A percentile compares a stretch with the other conserved stretches of the same genome.
These are phyloP conservation scores for Diachasmimorpha longicaudata DNA, from an alignment of 1,140 invertebrate genomes.

Conservation along the genomic window DNA sequence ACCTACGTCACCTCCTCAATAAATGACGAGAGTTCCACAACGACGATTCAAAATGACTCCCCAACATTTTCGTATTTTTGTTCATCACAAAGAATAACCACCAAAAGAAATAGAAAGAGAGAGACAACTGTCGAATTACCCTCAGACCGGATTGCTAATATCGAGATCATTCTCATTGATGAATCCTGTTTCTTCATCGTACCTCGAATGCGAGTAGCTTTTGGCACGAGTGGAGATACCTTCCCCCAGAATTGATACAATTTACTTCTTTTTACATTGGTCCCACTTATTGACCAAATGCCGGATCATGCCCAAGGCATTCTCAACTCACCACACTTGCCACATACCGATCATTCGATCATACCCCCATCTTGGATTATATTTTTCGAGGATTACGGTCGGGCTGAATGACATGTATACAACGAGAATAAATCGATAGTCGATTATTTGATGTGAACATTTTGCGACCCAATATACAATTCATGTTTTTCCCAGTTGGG, in stretches of 20 bases:
- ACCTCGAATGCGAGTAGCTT: slow-evolving; percentile 3
- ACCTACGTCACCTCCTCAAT: not conserved
- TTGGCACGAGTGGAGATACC: not conserved
- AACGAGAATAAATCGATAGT: too few species aligned
- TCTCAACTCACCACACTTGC: slow-evolving; percentile 13
- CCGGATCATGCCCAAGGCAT: slow-evolving; percentile 1
- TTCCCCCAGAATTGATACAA: slow-evolving; percentile 21
- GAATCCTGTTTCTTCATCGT: not conserved
- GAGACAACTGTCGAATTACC: slow-evolving; percentile 2
- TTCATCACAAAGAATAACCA: not conserved
- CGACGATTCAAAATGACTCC: not conserved
- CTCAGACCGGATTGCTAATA: slow-evolving; percentile 20
- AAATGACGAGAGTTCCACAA: not conserved
- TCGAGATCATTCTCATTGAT: slow-evolving; percentile 4
- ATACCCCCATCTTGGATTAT: too few species aligned
- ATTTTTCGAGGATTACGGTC: too few species aligned
- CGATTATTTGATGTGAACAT: too few species aligned
- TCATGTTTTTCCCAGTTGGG: too few species aligned
- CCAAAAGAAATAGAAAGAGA: too few species aligned
- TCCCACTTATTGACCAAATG: slow-evolving; percentile 13
- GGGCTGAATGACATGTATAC: too few species aligned
- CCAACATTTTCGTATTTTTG: not conserved
- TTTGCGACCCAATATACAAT: too few species aligned
- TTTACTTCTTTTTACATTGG: slow-evolving; percentile 26
- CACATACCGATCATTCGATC: not conserved